A percentile compares a stretch with the other conserved stretches of the same genome.
phyloP scores from a whole-genome alignment of 2,113 vertebrate genomes.

The Pseudopodoces humilis region DNA sequence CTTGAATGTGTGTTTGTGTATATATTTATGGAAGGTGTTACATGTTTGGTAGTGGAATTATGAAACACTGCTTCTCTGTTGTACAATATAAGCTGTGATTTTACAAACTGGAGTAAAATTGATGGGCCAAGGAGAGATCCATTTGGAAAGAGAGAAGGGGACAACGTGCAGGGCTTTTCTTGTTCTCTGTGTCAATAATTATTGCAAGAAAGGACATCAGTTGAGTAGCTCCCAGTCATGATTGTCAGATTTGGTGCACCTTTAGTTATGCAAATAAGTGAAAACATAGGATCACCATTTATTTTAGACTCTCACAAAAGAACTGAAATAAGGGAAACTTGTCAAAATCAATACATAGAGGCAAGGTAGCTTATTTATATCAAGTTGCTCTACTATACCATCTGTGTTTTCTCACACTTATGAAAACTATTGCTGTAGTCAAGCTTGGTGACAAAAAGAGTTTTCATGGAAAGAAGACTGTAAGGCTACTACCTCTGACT shows the following conservation, averaged over 20 bases:
- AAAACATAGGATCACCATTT: neutral
- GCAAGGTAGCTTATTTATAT: neutral
- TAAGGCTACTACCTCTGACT: neutral
- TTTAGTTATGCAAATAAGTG: neutral
- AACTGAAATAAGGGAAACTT: neutral
- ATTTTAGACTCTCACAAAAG: neutral
- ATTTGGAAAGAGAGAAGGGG: neutral
- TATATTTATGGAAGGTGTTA: neutral
- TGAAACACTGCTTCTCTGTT: neutral
- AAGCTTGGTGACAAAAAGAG: neutral
- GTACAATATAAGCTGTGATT: neutral
- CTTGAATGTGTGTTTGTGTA: neutral
- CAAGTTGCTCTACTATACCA: neutral
- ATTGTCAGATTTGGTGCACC: neutral
- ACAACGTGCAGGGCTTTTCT: fast-evolving
- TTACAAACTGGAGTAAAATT: neutral
- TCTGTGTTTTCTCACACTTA: slow-evolving; percentile 5
- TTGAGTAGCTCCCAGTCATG: no score
- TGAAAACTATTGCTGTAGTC: neutral
- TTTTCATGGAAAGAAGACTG: neutral
- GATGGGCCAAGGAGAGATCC: neutral
- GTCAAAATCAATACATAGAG: neutral
- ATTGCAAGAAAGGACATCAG: neutral
- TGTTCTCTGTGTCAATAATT: neutral
- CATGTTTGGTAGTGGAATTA: neutral